Percentiles rank a stretch among this genome's conserved stretches.
phyloP scores from a whole-genome alignment of 2,888 invertebrate species.

The Caenorhabditis doughertyi region DNA sequence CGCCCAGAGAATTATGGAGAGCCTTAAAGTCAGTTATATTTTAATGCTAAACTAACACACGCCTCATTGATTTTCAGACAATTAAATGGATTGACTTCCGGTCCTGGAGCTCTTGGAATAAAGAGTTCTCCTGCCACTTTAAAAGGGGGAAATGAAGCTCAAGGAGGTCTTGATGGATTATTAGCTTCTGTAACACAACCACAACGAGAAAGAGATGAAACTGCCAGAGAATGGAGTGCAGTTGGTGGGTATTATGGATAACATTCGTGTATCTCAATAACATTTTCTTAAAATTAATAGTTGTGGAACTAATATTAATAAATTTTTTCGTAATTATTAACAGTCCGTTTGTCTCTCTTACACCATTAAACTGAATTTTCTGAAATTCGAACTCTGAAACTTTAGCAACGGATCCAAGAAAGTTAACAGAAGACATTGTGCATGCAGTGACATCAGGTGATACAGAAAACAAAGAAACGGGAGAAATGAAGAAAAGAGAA shows the following conservation, averaged over 20 bases:
- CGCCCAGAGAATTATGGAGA: slow-evolving; percentile 56
- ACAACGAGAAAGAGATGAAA: slow-evolving; percentile 36
- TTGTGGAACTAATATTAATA: slow-evolving; percentile 8
- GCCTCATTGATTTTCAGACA: slow-evolving; percentile 23
- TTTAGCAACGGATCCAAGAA: slow-evolving; percentile 41
- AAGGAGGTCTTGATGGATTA: slow-evolving; percentile 60
- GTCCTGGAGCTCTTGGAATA: slow-evolving; percentile 48
- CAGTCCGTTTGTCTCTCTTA: too few species aligned
- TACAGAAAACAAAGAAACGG: background rate
- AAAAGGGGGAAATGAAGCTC: slow-evolving; percentile 44
- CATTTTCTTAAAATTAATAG: background rate
- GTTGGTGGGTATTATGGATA: slow-evolving; percentile 60
- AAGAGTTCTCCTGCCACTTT: slow-evolving; percentile 57
- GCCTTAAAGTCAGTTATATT: slow-evolving; percentile 39
- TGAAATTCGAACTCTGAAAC: background rate
- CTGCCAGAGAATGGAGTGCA: slow-evolving; percentile 55
- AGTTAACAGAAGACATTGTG: slow-evolving; percentile 56
- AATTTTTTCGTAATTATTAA: background rate
- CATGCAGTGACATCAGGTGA: slow-evolving; percentile 17
- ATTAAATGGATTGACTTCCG: slow-evolving; percentile 50
- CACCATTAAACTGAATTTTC: too few species aligned
- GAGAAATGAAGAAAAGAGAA: slow-evolving; percentile 12
- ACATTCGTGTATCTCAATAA: slow-evolving; percentile 1
- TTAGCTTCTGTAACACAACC: slow-evolving; percentile 45
- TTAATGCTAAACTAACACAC: too few species aligned